Evolutionary conservation across 2,797 vertebrate species (phyloP).

Genomic region (Melanotaenia boesemani): DNA sequence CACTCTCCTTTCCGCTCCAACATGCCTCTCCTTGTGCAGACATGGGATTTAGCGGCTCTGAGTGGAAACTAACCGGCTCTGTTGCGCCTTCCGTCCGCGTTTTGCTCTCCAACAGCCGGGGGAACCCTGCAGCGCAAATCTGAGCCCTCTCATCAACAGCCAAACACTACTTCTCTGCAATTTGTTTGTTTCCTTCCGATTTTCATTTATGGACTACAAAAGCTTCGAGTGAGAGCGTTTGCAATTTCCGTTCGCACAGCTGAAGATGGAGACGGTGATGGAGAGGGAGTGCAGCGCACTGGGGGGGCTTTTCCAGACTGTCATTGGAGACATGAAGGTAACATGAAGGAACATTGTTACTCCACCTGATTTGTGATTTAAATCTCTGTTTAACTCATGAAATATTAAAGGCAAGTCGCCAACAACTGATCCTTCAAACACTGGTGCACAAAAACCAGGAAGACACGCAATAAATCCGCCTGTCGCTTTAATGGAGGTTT

Average conservation of each 20-base stretch:
- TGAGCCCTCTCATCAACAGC: neutral
- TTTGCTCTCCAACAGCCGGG: constrained; percentile 33
- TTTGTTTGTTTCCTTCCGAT: neutral
- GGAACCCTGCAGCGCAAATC: constrained; percentile 26
- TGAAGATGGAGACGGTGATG: constrained; percentile 93
- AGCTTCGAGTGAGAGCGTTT: constrained; percentile 31
- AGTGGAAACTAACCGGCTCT: constrained; percentile 22
- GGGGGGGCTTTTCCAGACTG: constrained; percentile 95
- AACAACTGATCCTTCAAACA: neutral
- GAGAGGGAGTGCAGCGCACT: constrained; percentile 95
- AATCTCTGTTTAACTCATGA: neutral
- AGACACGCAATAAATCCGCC: neutral
- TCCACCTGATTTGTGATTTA: neutral
- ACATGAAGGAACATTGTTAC: constrained; percentile 9
- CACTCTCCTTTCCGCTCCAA: neutral
- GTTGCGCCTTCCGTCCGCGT: constrained; percentile 33
- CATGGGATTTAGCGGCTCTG: constrained; percentile 22
- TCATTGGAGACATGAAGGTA: constrained; percentile 98
- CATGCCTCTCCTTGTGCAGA: constrained; percentile 41
- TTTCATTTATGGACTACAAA: constrained; percentile 37
- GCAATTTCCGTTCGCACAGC: constrained; percentile 28
- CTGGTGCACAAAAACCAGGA: constrained; percentile 21
- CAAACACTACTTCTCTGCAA: neutral
- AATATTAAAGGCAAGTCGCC: neutral
- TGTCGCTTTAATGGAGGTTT: constrained; percentile 12